phyloP scores from a whole-genome alignment of 1,140 invertebrate species.

The Drosophila mauritiana region DNA sequence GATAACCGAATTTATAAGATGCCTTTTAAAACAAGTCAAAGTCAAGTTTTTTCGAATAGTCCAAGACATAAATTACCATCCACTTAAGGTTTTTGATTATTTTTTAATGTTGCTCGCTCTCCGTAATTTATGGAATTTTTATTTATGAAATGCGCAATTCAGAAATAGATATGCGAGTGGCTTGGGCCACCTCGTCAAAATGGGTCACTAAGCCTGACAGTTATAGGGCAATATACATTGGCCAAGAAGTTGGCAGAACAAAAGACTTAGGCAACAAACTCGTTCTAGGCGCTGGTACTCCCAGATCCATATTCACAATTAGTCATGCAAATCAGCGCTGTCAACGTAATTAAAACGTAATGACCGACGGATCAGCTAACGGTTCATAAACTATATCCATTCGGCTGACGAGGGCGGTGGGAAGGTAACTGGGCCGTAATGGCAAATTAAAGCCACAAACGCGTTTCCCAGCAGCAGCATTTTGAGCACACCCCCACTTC shows the following conservation, averaged over 20 bases:
- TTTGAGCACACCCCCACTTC: slow-evolving; percentile 2
- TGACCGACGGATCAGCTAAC: slow-evolving; percentile 63
- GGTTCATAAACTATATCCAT: slow-evolving; percentile 60
- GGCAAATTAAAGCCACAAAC: slow-evolving; percentile 78
- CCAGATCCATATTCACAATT: slow-evolving; percentile 50
- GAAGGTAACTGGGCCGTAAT: slow-evolving; percentile 47
- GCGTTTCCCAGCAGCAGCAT: slow-evolving; percentile 39
- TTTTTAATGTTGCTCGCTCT: slow-evolving; percentile 29
- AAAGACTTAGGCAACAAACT: slow-evolving; percentile 68
- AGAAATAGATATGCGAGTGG: slow-evolving; percentile 44
- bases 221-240: slow-evolving; percentile 68
- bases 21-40: slow-evolving; percentile 68
- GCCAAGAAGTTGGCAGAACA: slow-evolving; percentile 42
- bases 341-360: slow-evolving; percentile 81
- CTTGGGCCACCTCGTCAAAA: slow-evolving; percentile 45
- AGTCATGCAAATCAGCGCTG: slow-evolving; percentile 78
- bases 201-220: slow-evolving; percentile 77
- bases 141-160: slow-evolving; percentile 77
- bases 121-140: slow-evolving; percentile 68
- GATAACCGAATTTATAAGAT: slow-evolving; percentile 33
- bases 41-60: slow-evolving; percentile 69
- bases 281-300: slow-evolving; percentile 29
- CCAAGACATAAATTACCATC: slow-evolving; percentile 68
- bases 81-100: slow-evolving; percentile 59
- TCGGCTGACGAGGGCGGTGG: neutral